phyloP scores from a whole-genome alignment of 2,888 invertebrate genomes.

The Thereva unica region DNA sequence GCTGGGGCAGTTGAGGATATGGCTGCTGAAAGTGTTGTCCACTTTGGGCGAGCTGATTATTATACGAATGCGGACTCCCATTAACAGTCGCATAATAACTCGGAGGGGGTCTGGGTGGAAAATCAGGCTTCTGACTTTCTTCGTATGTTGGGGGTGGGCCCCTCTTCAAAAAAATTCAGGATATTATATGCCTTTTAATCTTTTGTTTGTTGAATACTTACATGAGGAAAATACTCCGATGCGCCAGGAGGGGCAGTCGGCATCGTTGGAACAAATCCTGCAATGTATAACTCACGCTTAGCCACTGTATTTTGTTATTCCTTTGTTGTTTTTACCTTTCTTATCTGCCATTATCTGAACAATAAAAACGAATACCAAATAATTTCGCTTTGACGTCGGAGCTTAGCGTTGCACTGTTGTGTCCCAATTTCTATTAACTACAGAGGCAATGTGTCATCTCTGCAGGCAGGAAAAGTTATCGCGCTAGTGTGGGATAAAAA shows the following conservation, averaged over 20 bases:
- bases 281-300: background rate
- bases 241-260: background rate
- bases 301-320: background rate
- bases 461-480: no score
- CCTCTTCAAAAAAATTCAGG: slow-evolving; percentile 44
- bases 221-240: slow-evolving; percentile 17
- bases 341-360: slow-evolving; percentile 15
- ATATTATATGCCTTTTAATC: background rate
- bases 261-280: slow-evolving; percentile 13
- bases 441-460: no score
- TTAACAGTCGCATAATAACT: slow-evolving; percentile 3
- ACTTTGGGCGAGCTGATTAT: background rate
- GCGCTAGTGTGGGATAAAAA: no score
- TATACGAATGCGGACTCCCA: background rate
- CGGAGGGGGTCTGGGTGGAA: slow-evolving; percentile 25
- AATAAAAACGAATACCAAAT: background rate
- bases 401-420: background rate
- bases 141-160: slow-evolving; percentile 56
- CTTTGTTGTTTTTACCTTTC: slow-evolving; percentile 8
- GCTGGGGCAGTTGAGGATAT: no score
- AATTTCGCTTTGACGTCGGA: background rate
- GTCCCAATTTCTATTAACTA: background rate
- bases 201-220: background rate
- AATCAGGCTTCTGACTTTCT: slow-evolving; percentile 49
- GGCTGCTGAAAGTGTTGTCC: background rate